Evolutionary conservation across 2,888 invertebrate genomes (phyloP), one percentile per base, ranked within the genome.

Genomic region (Chloroclysta siterata): DNA sequence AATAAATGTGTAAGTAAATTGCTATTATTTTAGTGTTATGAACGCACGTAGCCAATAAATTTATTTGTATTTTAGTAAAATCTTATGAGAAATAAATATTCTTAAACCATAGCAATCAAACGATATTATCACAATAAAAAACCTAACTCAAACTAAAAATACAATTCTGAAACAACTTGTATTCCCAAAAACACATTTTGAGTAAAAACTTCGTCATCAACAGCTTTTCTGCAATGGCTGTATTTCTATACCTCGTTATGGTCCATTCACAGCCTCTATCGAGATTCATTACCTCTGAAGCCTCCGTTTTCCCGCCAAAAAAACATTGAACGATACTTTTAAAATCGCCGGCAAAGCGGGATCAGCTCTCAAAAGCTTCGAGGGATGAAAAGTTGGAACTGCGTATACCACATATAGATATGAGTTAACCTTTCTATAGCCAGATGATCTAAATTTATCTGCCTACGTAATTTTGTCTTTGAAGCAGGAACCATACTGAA

Each of bases 311-410:
- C 15, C 36, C 48, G 13, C 33, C 60, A 66, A 72, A 71, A 22
- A 65, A 69, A 51, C 42, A 60, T 41, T 46, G 48, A 59, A 48
- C 50, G 17, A 48, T 66, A 58, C 63, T 62, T 53, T n/a, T 36
- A 53, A 63, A 71, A 65, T 63, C 59, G 60, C 52, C 63, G 57
- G 56, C 58, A 57, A 65, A 64, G 62, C 68, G 59, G 66, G 72
- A 70, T 69, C 66, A 65, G 56, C 39, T 53, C 39, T 53, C 57
- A 33, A 53, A 50, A 28, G 53, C 47, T 56, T 54, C 53, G 46
- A 58, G 46, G 51, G 50, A 51, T 46, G 57, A 33, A 57, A 50
- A 46, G 39, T 54, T 54, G 33, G 29, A 57, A 46, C 56, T 17
- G 3, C 50, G 22, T 22, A 44, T 44, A 44, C 15, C 44, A 15